Evolutionary conservation across 2,888 invertebrate genomes (phyloP).

Genomic region (Drosophila seclusa): DNA sequence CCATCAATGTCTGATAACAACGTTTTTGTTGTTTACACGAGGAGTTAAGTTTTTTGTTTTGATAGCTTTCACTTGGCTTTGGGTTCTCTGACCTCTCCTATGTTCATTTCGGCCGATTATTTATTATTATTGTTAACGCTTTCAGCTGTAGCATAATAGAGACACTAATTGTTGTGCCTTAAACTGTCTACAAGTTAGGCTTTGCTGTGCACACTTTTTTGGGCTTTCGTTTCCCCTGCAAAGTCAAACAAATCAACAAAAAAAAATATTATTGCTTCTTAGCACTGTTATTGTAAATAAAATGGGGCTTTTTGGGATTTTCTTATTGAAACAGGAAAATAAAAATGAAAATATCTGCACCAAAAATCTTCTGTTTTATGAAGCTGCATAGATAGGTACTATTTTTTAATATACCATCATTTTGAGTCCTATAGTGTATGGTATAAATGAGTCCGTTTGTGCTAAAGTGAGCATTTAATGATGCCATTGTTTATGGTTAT

Average conservation of each 20-base stretch:
- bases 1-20: constrained; percentile 73
- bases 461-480: constrained; percentile 7
- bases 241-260: constrained; percentile 27
- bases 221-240: constrained; percentile 13
- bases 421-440: not conserved
- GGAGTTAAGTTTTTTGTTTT: constrained; percentile 63
- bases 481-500: constrained; percentile 31
- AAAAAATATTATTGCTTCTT: constrained; percentile 14
- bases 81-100: constrained; percentile 22
- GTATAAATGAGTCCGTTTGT: not conserved
- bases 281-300: not conserved
- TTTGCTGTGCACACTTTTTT: constrained; percentile 30
- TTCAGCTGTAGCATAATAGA: constrained; percentile 59
- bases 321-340: not conserved
- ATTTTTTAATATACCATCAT: not conserved
- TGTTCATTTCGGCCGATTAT: constrained; percentile 51
- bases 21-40: constrained; percentile 68
- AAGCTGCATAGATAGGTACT: not conserved
- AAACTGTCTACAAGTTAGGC: constrained; percentile 21
- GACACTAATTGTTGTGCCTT: constrained; percentile 67
- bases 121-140: constrained; percentile 57
- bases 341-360: not conserved
- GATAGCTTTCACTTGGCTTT: constrained; percentile 52
- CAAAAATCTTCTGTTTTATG: not conserved
- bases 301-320: not conserved